Evolutionary conservation across 2,113 vertebrate genomes (phyloP), one percentile per base, ranked within the genome.

Genomic region (Sinocyclocheilus anophthalmus): DNA sequence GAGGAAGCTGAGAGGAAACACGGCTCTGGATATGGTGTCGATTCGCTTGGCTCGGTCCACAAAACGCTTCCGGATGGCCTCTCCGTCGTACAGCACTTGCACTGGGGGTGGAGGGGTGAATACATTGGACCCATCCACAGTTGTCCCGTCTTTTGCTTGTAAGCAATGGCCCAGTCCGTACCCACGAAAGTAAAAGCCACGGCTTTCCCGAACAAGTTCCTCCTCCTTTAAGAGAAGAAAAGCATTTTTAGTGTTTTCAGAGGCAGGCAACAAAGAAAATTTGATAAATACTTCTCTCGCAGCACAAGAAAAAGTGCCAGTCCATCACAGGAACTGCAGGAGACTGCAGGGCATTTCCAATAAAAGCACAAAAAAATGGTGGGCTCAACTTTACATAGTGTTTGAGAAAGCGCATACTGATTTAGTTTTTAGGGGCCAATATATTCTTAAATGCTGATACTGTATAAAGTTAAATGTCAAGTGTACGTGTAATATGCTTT

Each of bases 1-100:
- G 88, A 99, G 95, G 92, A 98, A 99, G 91, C 96, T 95, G 91
- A 99, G 93, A 61, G 97, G 97, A 88, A 99, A 99, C 88, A 97
- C 93, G 0, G 97, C 97, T 76, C 96, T 86, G 81, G 97, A 98
- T 89, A 99, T 90, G 87, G 97, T 98, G 91, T 98, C 97, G 10
- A 99, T 99, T 87, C 96, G 95, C 88, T 97, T 98, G 83, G 97
- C 97, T 42, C 93, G 92, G 92, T 97, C 96, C 48, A 96, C 57
- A 6, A 96, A 98, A 37, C 92, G 93, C 93, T 96, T 93, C 88
- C 79, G 88, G 69, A 96, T 90, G 3, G 81, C 86, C 73, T 96
- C 96, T 12, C 91, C 93, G 3, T 96, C 95, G 37, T 85, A 95
- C 16, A 88, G 48, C 45, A 85, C 55, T 12, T 92, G 88, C 0